Evolutionary conservation across 2,113 vertebrate genomes (phyloP).

Genomic region (Orcinus orca): DNA sequence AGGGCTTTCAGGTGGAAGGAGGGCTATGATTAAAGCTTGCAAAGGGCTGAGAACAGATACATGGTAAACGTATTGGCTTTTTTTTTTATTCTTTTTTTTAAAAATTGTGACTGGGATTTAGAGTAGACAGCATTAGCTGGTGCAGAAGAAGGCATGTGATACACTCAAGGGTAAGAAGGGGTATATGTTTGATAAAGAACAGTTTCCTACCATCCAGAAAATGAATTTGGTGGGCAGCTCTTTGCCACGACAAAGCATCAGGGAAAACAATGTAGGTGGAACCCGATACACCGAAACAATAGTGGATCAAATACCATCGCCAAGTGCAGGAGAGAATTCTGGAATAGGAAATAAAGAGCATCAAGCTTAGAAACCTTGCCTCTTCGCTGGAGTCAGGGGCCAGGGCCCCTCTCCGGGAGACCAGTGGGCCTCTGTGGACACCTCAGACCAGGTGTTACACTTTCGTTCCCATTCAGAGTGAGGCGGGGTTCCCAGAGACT

Average conservation of each 20-base stretch:
- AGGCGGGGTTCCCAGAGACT: too few species aligned
- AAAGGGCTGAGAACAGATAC: background rate
- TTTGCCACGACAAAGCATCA: background rate
- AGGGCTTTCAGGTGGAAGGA: constrained; percentile 21
- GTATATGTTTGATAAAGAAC: background rate
- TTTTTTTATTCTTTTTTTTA: background rate
- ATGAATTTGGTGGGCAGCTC: background rate
- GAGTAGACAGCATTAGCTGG: background rate
- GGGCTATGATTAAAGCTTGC: constrained; percentile 28
- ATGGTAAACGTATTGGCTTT: background rate
- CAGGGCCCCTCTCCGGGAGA: background rate
- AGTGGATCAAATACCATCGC: background rate
- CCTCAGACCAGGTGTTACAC: background rate
- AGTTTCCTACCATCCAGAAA: background rate
- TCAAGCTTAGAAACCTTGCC: background rate
- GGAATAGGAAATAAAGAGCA: background rate
- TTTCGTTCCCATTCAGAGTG: background rate
- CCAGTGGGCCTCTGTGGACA: background rate
- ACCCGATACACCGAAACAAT: background rate
- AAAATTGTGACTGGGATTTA: background rate
- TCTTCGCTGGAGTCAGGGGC: background rate
- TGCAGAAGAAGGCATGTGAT: background rate
- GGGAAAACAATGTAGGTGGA: background rate
- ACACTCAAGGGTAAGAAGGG: background rate
- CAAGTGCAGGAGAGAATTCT: background rate